Base-by-base conservation (phyloP, 2,888 invertebrate species). In the Horisme vitalbata region DNA sequence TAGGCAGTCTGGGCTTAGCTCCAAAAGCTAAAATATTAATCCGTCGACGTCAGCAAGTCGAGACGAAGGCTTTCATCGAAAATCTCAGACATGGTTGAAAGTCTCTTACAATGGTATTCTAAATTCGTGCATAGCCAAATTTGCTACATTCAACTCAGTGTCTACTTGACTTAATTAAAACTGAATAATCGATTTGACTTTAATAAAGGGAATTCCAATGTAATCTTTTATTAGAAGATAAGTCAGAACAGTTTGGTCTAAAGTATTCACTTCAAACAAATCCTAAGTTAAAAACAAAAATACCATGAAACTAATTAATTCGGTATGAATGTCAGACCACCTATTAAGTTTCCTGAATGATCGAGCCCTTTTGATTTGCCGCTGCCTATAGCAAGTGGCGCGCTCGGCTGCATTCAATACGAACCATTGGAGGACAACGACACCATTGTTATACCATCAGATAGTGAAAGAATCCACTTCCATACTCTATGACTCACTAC, bases 361-460 rank as follows among this genome's bases (percentile, higher is more conserved):
- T 63, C 57, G 56, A 59, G 57, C 61, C 64, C 78, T 73, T 81
- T 79, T 83, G 80, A 83, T 79, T 74, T 63, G 76, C 77, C 78
- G 78, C 72, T 66, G 64, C 63, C 59, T 63, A 63, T 57, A 47
- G 53, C 62, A 61, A 63, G 62, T 63, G 63, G 66, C 61, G 67
- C 68, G 76, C 81, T 71, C 57, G 60, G 68, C 59, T 79, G 83
- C 82, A 84, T 85, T 79, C 75, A 69, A 74, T 83, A 82, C 80
- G 73, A 82, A 72, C 61, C 52, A 41, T 57, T 58, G 59, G 54
- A 59, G 63, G 67, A 72, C 75, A 75, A 80, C 69, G 59, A 55
- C 52, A 53, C 69, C 65, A 74, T 79, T 80, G 77, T 79, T 69
- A 62, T 55, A 61, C 45, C 37, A 61, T 68, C 61, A 65, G 70